Base-by-base conservation (phyloP, 2,888 invertebrate species). In the Pyrgus malvae region DNA sequence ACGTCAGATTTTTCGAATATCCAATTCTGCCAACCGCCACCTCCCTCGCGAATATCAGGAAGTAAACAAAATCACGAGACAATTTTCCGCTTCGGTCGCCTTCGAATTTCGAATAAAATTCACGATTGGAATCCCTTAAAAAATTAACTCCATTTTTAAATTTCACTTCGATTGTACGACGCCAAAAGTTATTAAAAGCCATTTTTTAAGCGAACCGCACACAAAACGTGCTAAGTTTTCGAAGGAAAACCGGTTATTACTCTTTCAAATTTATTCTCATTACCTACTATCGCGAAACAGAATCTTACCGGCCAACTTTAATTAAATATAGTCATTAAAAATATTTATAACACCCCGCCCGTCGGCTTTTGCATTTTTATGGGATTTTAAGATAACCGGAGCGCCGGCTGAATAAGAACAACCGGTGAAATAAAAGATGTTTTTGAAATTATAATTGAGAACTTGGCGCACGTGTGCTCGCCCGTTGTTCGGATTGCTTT, bases 281-380 rank as follows among this genome's bases (percentile, higher is more conserved):
- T 63, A 66, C 63, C 64, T 65, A 69, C 66, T 65, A 65, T 66
- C 70, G 62, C 64, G 65, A 57, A 63, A 64, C 67, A 63, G 68
- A 66, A 72, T 70, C 72, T 70, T 58, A 62, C 60, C 66, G 66
- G 70, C 62, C 63, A 73, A 76, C 69, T 77, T 76, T 81, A 80
- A 83, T 83, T 72, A 76, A 85, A 86, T 83, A 80, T 74, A 77
- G 76, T 74, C 78, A 79, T 87, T 86, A 85, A 87, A 80, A 83
- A 83, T 86, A 85, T 88, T 88, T 88, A 87, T 85, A 78, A 74
- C 74, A 60, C 57, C 50, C 54, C 66, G 67, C 64, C 67, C 67
- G 71, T 68, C 72, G 69, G 71, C 73, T 65, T 79, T 70, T 79
- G 86, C 81, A 83, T 87, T 86, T 87, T 86, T 82, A 87, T 85